Evolutionary conservation across 2,113 vertebrate genomes (phyloP).

Genomic region (Campylomormyrus tamandua): DNA sequence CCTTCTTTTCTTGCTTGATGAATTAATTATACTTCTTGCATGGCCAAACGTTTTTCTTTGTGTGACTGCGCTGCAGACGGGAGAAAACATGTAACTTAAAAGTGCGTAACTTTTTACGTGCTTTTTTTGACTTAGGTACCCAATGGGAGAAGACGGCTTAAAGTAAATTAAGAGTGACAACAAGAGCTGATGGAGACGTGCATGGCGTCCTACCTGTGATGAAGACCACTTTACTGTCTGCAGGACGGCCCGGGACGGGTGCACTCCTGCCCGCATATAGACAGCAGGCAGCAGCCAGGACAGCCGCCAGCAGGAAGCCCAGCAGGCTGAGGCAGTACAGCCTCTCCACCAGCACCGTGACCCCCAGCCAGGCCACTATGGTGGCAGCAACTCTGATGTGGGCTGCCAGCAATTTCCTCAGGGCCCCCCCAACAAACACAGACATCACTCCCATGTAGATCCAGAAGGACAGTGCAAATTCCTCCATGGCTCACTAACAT

Average conservation of each 20-base stretch:
- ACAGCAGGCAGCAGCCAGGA: constrained; percentile 40
- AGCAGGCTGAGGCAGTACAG: constrained; percentile 52
- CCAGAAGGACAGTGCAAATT: constrained; percentile 55
- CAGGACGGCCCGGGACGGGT: constrained; percentile 27
- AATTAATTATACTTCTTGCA: background rate
- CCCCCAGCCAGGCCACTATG: constrained; percentile 57
- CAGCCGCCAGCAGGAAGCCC: constrained; percentile 35
- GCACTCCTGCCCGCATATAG: constrained; percentile 32
- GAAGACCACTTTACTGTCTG: constrained; percentile 52
- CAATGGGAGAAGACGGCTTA: background rate
- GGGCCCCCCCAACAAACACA: constrained; percentile 44
- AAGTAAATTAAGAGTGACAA: background rate
- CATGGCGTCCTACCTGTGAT: constrained; percentile 59
- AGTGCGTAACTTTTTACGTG: background rate
- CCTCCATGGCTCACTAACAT: constrained; percentile 46
- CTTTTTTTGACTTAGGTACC: background rate
- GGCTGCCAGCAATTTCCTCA: constrained; percentile 53
- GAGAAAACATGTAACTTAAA: background rate
- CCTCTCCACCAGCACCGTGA: constrained; percentile 53
- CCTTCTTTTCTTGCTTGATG: background rate
- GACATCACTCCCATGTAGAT: constrained; percentile 56
- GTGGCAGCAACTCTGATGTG: constrained; percentile 47
- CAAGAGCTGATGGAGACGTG: background rate
- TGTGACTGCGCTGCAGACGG: background rate
- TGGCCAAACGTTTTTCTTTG: background rate